Percentiles rank a stretch among this genome's conserved stretches.
Conservation (phyloP, 2,888 invertebrate genomes). For the Drosophila engyochracea region DNA sequence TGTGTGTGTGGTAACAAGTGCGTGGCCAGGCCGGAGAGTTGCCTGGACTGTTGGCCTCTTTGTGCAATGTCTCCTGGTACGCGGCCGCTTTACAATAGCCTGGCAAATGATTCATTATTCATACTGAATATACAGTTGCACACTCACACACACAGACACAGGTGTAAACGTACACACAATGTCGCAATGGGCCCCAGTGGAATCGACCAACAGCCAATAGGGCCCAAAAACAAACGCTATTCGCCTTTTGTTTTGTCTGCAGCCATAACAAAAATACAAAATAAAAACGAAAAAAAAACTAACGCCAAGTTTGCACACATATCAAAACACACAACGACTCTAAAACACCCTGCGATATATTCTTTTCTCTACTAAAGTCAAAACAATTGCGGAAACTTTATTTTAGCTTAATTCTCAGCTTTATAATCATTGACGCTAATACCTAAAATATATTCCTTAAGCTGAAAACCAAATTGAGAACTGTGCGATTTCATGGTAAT, state of each 20-base stretch:
- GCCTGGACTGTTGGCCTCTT: slow-evolving; percentile 51
- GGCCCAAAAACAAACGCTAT: slow-evolving; percentile 41
- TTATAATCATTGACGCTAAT: background rate
- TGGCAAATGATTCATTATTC: slow-evolving; percentile 82
- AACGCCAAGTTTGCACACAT: slow-evolving; percentile 30
- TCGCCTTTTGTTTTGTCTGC: slow-evolving; percentile 37
- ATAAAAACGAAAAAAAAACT: slow-evolving; percentile 39
- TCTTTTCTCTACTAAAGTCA: background rate
- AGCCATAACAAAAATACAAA: slow-evolving; percentile 56
- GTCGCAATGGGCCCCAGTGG: slow-evolving; percentile 68
- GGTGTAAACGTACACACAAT: slow-evolving; percentile 9
- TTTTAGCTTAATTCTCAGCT: background rate
- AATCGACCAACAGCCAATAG: slow-evolving; percentile 47
- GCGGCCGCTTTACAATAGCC: slow-evolving; percentile 45
- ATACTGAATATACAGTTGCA: slow-evolving; percentile 47
- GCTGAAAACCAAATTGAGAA: background rate
- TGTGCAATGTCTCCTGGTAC: slow-evolving; percentile 65
- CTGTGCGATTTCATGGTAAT: background rate
- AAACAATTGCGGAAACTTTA: background rate
- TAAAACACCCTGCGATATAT: slow-evolving; percentile 16
- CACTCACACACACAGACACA: slow-evolving; percentile 20
- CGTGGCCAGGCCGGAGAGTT: slow-evolving; percentile 50
- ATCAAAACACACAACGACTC: slow-evolving; percentile 7
- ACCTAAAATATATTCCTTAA: background rate
- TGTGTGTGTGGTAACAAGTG: slow-evolving; percentile 47